Evolutionary conservation across 2,888 invertebrate species (phyloP), one percentile per base, ranked within the genome.

Genomic region (Agrotis puta): DNA sequence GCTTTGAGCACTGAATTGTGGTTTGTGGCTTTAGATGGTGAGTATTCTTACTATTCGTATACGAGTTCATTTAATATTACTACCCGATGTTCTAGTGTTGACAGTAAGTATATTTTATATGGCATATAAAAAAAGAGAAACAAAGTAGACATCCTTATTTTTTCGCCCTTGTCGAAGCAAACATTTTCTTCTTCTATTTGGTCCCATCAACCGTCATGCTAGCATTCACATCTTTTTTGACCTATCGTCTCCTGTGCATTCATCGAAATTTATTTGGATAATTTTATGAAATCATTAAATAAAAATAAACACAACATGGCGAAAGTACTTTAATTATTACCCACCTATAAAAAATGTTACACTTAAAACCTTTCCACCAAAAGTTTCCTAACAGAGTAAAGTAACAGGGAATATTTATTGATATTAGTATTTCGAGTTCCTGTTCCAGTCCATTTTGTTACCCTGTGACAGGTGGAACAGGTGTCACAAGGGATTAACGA

Each of bases 401-500:
- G 62, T 74, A 69, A 48, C 51, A 14, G 24, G 20, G 22, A 51
- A 66, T 67, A 68, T 74, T 82, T 74, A 79, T 79, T 68, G 74
- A 67, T 70, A 79, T 75, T 69, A 62, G 57, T 70, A 69, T 71
- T 72, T 83, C 66, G 58, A 54, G 67, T 65, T 45, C 53, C 27
- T 33, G 64, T 63, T 69, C 45, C 27, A 62, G 51, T 58, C 56
- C 67, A 75, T 70, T 72, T 75, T 67, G 69, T 59, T 67, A 51
- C 71, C 53, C 20, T 11, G 24, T 70, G 51, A 39, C 64, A 58
- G 62, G 63, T 66, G 59, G 64, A 59, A 72, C 76, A 76, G 76
- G 70, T 80, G 81, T 70, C 70, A 59, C 56, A 9, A 54, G 67
- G 71, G 64, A 70, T 75, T 70, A 79, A 74, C 63, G 64, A 64